Base-by-base conservation (phyloP, 2,888 invertebrate genomes). In the Ochropleura leucogaster region DNA sequence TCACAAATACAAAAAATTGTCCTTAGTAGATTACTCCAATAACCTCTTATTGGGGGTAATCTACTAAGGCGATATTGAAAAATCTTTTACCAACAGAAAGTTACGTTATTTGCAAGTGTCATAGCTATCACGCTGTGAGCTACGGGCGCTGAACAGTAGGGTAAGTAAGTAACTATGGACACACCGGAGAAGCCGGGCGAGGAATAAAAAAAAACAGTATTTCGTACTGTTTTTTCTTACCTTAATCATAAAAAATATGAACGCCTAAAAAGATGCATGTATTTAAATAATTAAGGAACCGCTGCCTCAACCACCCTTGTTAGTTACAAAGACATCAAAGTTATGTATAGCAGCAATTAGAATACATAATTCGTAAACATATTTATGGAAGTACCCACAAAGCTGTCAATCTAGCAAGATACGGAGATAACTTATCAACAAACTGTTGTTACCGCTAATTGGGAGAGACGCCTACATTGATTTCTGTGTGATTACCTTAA, bases 401-500 rank as follows among this genome's bases (percentile, higher is more conserved):
- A 57, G 55, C 40, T 64, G 59, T 79, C 68, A 62, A 80, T 77
- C 68, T 63, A 68, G 47, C 63, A 53, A 30, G 44, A 64, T 63
- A 66, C 47, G 14, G 59, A 69, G 77, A 69, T 49, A 72, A 72
- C 60, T 80, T 46, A 9, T 20, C n/a, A 72, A 72, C 72, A 72
- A 73, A 74, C 55, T 69, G 42, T 80, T 67, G 69, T 67, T 77
- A 40, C 53, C 12, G n/a, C 53, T 74, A 63, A 69, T 73, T 77
- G 57, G 40, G 49, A 51, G 16, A 64, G 62, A 16, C 66, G 20
- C 6, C 65, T 71, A 59, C 62, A 63, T 82, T 18, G 47, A 79
- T 79, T 70, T 62, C 57, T 66, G 55, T 69, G 63, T 71, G 76
- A 73, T 82, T 68, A 82, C 14, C 44, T 30, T 73, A 79, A 71